Base-by-base conservation (phyloP, 2,113 vertebrate species). In the Ovibos moschatus region DNA sequence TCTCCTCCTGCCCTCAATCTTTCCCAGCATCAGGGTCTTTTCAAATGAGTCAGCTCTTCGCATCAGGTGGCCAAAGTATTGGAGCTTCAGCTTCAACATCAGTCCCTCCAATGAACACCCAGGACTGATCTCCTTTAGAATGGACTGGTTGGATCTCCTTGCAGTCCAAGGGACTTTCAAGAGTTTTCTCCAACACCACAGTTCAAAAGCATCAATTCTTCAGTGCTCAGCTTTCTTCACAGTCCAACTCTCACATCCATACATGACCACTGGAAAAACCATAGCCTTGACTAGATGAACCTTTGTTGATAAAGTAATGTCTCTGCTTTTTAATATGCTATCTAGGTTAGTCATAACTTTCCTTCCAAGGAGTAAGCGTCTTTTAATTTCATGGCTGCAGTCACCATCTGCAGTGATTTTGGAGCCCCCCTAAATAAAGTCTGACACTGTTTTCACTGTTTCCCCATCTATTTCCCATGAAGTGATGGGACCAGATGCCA, bases 201-300 rank as follows among this genome's bases (percentile, higher is more conserved):
- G 16, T 64, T 64, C 33, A 64, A 64, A 64, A 64, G 62, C 62
- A 64, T 33, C 62, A 64, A 33, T 64, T 7, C 62, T 64, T 64
- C 0, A 3, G 15, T 0, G 0, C 30, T 33, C 15, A 64, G 62
- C 30, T 17, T 33, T 64, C 62, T 64, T 64, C 1, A 33, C 0
- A 33, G 7, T 64, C 30, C 62, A 64, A 17, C 30, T 64, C 30
- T 64, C 62, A 64, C 62, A 64, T 33, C 30, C 62, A 64, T 17
- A 64, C 30, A 64, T 64, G 62, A 64, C 15, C 15, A 17, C 62
- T 8, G 30, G 30, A 17, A 64, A 64, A 64, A 33, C 30, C 7
- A 33, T 33, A 33, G 16, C 58, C 27, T 28, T 28, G 27, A 28
- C 27, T 60, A 28, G 27, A 60, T 1, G 5, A 2, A 14, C 11